phyloP scores from a whole-genome alignment of 92 coral and sea anemone genomes.

The Metridium senile region DNA sequence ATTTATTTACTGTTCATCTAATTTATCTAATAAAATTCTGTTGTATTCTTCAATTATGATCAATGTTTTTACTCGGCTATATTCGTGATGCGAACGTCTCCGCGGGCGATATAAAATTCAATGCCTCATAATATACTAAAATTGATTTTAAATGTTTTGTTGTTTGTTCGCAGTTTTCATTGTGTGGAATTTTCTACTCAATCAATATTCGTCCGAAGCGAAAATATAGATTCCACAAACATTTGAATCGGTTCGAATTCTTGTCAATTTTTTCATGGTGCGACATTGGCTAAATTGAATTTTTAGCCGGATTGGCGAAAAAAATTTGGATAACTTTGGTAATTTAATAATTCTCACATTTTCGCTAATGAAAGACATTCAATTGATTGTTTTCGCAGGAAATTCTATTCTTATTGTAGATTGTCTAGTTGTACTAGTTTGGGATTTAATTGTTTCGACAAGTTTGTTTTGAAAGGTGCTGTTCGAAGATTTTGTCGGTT shows the following conservation, averaged over 20 bases:
- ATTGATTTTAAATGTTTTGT: neutral
- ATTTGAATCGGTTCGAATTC: no score
- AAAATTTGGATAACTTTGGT: neutral
- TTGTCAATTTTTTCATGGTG: no score
- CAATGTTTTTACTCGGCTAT: neutral
- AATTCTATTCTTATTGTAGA: neutral
- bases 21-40: neutral
- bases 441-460: neutral
- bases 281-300: no score
- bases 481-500: neutral
- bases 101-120: neutral
- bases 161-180: neutral
- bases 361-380: neutral
- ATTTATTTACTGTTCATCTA: neutral
- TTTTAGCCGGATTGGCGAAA: neutral
- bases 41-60: neutral
- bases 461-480: neutral
- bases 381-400: neutral
- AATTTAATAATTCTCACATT: neutral
- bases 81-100: neutral
- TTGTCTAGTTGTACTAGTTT: neutral
- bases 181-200: neutral
- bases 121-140: neutral
- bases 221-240: neutral
- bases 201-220: neutral